A percentile compares a stretch with the other conserved stretches of the same genome.
These are phyloP conservation scores for Drepana falcataria DNA, from an alignment of 2,888 invertebrate species.

Conservation along the genomic window DNA sequence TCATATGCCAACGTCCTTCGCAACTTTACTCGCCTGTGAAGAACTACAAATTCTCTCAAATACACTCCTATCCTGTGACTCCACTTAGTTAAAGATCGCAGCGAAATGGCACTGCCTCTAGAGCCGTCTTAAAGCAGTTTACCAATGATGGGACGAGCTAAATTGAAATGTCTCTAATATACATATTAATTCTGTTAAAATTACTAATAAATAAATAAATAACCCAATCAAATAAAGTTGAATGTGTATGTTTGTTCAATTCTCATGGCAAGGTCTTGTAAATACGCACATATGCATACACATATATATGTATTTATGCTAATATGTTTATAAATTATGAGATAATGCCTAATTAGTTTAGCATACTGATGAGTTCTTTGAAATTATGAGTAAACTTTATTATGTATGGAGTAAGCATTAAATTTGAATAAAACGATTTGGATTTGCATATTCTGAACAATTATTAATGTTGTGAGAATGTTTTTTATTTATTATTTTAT, in stretches of 20 bases:
- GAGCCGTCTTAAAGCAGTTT: too few species aligned
- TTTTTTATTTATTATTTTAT: neutral
- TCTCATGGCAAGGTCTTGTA: neutral
- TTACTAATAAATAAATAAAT: neutral
- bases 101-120: too few species aligned
- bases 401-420: neutral
- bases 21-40: too few species aligned
- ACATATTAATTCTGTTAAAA: too few species aligned
- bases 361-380: neutral
- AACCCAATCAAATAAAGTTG: neutral
- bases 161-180: too few species aligned
- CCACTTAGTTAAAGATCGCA: too few species aligned
- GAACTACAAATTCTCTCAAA: too few species aligned
- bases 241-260: neutral
- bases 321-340: neutral
- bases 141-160: too few species aligned
- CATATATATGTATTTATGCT: neutral
- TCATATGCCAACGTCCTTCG: too few species aligned
- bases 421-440: neutral
- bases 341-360: neutral
- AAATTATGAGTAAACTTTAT: neutral
- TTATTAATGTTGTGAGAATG: neutral
- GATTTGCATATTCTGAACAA: neutral
- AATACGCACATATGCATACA: neutral
- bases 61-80: too few species aligned